Percentiles rank a stretch among this genome's conserved stretches.
Evolutionary conservation across 2,888 invertebrate genomes (phyloP).

Genomic region (Agrenia bidenticulata): DNA sequence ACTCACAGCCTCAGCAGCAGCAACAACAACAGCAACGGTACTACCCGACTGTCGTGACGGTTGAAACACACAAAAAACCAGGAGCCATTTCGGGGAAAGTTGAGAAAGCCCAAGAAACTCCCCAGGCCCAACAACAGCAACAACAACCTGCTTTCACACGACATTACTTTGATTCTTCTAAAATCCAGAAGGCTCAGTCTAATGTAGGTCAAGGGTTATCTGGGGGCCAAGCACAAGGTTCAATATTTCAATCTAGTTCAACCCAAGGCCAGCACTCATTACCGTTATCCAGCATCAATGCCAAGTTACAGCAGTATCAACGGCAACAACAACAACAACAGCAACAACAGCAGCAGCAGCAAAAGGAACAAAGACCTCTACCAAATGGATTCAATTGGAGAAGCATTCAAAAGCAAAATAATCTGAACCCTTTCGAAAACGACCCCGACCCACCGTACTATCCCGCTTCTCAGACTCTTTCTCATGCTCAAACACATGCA

Average conservation of each 20-base stretch:
- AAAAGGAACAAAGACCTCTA: conserved; percentile 28
- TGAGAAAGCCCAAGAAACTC: not conserved
- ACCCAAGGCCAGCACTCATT: not conserved
- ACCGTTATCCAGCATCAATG: not conserved
- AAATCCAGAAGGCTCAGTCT: conserved; percentile 30
- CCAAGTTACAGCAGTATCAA: conserved; percentile 2
- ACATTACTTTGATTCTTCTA: conserved; percentile 51
- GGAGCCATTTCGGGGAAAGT: not conserved
- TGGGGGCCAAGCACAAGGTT: not conserved
- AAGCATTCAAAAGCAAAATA: conserved; percentile 27
- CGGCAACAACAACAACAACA: conserved; percentile 22
- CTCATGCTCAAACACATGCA: conserved; percentile 21
- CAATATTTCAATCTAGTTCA: not conserved
- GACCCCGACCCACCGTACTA: conserved; percentile 44
- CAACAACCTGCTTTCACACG: conserved; percentile 50
- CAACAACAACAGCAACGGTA: conserved; percentile 13
- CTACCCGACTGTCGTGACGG: conserved; percentile 13
- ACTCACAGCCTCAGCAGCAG: not conserved
- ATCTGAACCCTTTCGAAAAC: conserved; percentile 28
- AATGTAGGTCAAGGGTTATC: not conserved
- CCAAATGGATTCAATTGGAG: conserved; percentile 21
- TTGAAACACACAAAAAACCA: conserved; percentile 35
- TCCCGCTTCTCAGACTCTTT: conserved; percentile 30
- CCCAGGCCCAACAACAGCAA: conserved; percentile 26
- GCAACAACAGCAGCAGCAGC: conserved; percentile 21